Base-by-base conservation (phyloP, 2,888 invertebrate genomes). In the Gibbula magus region DNA sequence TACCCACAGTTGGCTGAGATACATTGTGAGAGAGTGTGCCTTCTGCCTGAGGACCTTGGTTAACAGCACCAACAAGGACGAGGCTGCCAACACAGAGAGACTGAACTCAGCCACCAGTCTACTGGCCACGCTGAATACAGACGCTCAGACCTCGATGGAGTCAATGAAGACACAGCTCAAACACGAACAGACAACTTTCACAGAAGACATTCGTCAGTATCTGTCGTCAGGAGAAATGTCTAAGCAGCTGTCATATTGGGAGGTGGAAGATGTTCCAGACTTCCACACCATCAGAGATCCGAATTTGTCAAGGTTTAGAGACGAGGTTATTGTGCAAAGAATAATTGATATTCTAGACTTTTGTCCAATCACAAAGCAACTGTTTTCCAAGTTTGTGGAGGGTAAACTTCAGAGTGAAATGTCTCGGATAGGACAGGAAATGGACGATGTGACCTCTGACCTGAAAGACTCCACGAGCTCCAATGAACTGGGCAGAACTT, bases 371-470 rank as follows among this genome's bases (percentile, higher is more conserved):
- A 78, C 13, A 7, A 10, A 16, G 2, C 13, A 5, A 35, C 8
- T 13, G 54, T 61, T 10, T 39, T 79, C 16, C 82, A 84, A 13
- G 61, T 79, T 13, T 18, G 78, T 88, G 66, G 77, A 83, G 2
- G 53, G n/a, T 25, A 45, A 82, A 25, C 82, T 87, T 16, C 84
- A 85, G 70, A 29, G 67, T 10, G 79, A 87, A 22, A 75, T 88
- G 20, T 73, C 79, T 8, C 75, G 86, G 3, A 79, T 89, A 7
- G 82, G 86, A 79, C 82, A 84, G 4, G 87, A 89, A 53, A 73
- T 89, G 29, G 70, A 81, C n/a, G 79, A 82, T 5, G 84, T 88
- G 20, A 86, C 86, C 52, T 78, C 75, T 5, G 85, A 88, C 29
- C 82, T 89, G 25, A 29, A 35, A 10, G 75, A 61, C 8, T 61